Percentiles rank a stretch among this genome's conserved stretches.
These are phyloP conservation scores for Urocynchramus pylzowi DNA, from an alignment of 2,113 vertebrate genomes.

Conservation along the genomic window DNA sequence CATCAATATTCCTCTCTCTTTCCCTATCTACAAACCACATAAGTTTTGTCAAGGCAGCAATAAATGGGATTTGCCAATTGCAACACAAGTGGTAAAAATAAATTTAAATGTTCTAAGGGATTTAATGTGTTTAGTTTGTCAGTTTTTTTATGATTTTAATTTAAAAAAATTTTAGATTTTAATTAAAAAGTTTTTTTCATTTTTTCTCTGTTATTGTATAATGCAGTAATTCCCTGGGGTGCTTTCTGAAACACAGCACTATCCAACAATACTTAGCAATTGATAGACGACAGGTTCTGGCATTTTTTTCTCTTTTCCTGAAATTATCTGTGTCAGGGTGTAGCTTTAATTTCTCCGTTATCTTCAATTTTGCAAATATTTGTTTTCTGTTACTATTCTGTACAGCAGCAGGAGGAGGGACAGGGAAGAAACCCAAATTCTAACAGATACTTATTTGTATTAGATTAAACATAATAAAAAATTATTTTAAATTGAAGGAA, in stretches of 20 bases:
- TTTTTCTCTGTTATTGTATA: background rate
- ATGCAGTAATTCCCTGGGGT: background rate
- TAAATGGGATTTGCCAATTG: background rate
- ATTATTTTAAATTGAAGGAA: background rate
- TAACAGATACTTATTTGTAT: background rate
- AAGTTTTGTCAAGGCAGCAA: background rate
- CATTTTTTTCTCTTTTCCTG: background rate
- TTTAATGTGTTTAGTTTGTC: background rate
- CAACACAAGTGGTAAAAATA: background rate
- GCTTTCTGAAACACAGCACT: background rate
- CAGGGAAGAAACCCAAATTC: background rate
- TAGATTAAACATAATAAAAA: background rate
- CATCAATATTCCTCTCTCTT: background rate
- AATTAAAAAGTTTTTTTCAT: background rate
- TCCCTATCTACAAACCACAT: background rate
- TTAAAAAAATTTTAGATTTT: background rate
- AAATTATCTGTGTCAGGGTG: background rate
- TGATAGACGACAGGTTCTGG: background rate
- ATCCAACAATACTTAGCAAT: background rate
- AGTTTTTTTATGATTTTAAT: no score
- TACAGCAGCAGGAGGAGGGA: background rate
- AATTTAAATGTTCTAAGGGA: background rate
- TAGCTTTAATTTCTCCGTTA: background rate
- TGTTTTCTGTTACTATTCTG: background rate
- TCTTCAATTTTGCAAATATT: background rate